These are phyloP conservation scores for Drosophila austrosaltans DNA, from an alignment of 2,888 invertebrate genomes.

Conservation along the genomic window DNA sequence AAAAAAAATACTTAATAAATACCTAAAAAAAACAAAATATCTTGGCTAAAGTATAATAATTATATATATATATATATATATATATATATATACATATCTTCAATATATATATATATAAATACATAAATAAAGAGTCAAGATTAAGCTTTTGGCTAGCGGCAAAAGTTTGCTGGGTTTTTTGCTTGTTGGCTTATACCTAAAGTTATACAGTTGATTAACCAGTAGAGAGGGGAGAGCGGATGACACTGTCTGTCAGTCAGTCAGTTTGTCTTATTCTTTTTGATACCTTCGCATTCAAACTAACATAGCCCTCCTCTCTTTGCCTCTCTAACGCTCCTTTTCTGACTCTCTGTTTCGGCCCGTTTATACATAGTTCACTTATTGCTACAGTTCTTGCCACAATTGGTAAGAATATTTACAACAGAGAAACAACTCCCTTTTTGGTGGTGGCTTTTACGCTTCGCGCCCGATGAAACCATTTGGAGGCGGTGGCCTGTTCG, in stretches of 20 bases:
- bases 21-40: conserved; percentile 52
- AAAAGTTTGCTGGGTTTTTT: conserved; percentile 21
- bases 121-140: conserved; percentile 13
- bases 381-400: neutral
- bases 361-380: conserved; percentile 5
- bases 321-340: conserved; percentile 12
- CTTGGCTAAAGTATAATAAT: conserved; percentile 28
- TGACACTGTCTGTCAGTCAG: neutral
- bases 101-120: neutral
- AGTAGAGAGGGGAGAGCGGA: neutral
- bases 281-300: neutral
- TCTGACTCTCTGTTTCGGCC: conserved; percentile 7
- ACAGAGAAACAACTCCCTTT: neutral
- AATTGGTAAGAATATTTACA: conserved; percentile 11
- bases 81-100: conserved; percentile 18
- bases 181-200: neutral
- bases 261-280: neutral
- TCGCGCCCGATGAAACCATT: conserved; percentile 82
- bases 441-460: conserved; percentile 58
- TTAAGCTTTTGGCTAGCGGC: conserved; percentile 20
- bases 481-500: conserved; percentile 77
- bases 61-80: conserved; percentile 46
- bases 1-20: conserved; percentile 73
- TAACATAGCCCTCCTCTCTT: conserved; percentile 16
- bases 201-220: neutral